Evolutionary conservation across 2,888 invertebrate genomes (phyloP).

Genomic region (Zygogramma bicolorata): DNA sequence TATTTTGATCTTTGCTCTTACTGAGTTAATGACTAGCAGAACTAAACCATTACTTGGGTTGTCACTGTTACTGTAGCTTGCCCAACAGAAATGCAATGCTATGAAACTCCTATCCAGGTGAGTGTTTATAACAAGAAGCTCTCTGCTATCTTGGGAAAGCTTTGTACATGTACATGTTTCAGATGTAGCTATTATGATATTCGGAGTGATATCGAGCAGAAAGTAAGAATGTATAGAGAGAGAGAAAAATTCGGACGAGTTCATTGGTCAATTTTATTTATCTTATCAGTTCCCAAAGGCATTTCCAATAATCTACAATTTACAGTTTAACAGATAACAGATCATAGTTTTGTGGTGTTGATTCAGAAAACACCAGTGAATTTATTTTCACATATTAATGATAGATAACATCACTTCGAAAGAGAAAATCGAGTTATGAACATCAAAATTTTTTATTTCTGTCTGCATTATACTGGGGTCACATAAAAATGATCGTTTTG

Average conservation of each 20-base stretch:
- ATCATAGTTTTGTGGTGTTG: conserved; percentile 38
- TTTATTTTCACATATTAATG: conserved; percentile 34
- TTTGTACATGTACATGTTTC: too few species aligned
- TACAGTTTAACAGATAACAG: conserved; percentile 47
- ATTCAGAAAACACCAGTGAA: conserved; percentile 36
- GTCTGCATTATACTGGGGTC: conserved; percentile 32
- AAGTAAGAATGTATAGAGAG: background rate
- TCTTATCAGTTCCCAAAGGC: conserved; percentile 54
- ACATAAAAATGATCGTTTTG: conserved; percentile 28
- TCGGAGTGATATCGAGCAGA: too few species aligned
- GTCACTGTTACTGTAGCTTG: too few species aligned
- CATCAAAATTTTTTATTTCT: conserved; percentile 33
- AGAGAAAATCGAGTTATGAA: conserved; percentile 23
- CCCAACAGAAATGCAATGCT: too few species aligned
- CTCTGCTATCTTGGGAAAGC: too few species aligned
- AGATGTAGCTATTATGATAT: too few species aligned
- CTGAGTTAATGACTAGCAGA: too few species aligned
- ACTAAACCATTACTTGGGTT: too few species aligned
- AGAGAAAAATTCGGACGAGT: conserved; percentile 12
- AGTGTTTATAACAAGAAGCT: too few species aligned
- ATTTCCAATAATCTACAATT: conserved; percentile 48
- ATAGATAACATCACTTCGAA: conserved; percentile 5
- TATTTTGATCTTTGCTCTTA: too few species aligned
- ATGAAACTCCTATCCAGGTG: too few species aligned
- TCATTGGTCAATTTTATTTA: conserved; percentile 47